Evolutionary conservation across 2,888 invertebrate species (phyloP).

Genomic region (Lithosia quadra): DNA sequence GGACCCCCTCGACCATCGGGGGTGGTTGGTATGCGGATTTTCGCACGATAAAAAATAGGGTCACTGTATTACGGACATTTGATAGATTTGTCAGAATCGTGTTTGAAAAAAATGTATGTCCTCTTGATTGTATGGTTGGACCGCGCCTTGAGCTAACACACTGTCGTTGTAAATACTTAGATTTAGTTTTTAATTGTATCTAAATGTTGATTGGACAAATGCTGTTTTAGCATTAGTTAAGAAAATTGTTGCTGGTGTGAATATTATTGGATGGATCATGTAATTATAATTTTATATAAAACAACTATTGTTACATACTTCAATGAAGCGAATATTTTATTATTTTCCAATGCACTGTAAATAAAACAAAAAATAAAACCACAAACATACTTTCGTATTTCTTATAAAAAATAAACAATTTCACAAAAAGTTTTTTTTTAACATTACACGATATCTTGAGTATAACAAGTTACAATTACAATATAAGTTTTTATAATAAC

Average conservation of each 20-base stretch:
- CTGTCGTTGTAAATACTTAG: not conserved
- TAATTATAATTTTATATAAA: not conserved
- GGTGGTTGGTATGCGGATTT: too few species aligned
- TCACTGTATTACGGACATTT: too few species aligned
- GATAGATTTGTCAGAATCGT: too few species aligned
- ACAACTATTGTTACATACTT: not conserved
- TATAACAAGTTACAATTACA: slow-evolving; percentile 37
- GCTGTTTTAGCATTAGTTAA: not conserved
- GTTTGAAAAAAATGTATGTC: too few species aligned
- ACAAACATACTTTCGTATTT: not conserved
- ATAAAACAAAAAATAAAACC: slow-evolving; percentile 5
- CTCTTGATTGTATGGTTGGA: too few species aligned
- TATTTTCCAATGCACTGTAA: slow-evolving; percentile 1
- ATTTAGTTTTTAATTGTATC: not conserved
- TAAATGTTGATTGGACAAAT: slow-evolving; percentile 2
- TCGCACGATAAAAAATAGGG: too few species aligned
- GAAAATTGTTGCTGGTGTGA: not conserved
- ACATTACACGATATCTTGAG: slow-evolving; percentile 35
- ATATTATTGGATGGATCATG: not conserved
- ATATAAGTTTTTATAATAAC: slow-evolving; percentile 28
- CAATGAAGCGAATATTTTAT: not conserved
- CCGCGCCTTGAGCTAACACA: not conserved
- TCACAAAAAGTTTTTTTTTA: slow-evolving; percentile 30
- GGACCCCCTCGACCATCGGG: too few species aligned
- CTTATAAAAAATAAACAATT: slow-evolving; percentile 13